Conservation (phyloP, 37 sponge, comb jelly and placozoan species). For the Cladorhizidae sp. region DNA sequence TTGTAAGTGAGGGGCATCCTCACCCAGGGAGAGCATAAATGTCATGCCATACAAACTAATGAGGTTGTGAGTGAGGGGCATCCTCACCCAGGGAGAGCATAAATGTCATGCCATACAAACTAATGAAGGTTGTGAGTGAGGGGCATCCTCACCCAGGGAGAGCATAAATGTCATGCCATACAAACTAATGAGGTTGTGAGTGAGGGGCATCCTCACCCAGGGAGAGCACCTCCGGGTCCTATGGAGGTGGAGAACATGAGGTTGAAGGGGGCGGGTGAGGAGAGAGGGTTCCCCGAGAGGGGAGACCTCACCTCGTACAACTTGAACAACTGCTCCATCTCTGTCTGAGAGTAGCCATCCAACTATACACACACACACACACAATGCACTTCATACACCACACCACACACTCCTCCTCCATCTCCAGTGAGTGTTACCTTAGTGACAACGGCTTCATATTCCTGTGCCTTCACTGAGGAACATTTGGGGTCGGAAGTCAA, state of each 20-base stretch:
- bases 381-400: too few species aligned
- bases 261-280: slow-evolving; percentile 89
- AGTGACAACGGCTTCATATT: slow-evolving; percentile 49
- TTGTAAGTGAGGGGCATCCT: too few species aligned
- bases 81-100: too few species aligned
- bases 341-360: slow-evolving; percentile 73
- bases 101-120: too few species aligned
- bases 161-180: too few species aligned
- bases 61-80: too few species aligned
- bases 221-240: slow-evolving; percentile 83
- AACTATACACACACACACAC: slow-evolving; percentile 49
- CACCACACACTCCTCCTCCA: neutral
- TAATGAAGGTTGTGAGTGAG: too few species aligned
- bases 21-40: too few species aligned
- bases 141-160: too few species aligned
- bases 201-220: slow-evolving; percentile 74
- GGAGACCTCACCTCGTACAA: slow-evolving; percentile 84
- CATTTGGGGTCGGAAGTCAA: slow-evolving; percentile 67
- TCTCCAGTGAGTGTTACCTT: slow-evolving; percentile 34
- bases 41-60: too few species aligned
- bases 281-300: slow-evolving; percentile 76
- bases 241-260: slow-evolving; percentile 96
- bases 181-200: too few species aligned
- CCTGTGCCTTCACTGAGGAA: slow-evolving; percentile 61
- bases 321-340: slow-evolving; percentile 72